A percentile compares a stretch with the other conserved stretches of the same genome.
phyloP scores from a whole-genome alignment of 2,888 invertebrate species.

The Pheosia gnoma region DNA sequence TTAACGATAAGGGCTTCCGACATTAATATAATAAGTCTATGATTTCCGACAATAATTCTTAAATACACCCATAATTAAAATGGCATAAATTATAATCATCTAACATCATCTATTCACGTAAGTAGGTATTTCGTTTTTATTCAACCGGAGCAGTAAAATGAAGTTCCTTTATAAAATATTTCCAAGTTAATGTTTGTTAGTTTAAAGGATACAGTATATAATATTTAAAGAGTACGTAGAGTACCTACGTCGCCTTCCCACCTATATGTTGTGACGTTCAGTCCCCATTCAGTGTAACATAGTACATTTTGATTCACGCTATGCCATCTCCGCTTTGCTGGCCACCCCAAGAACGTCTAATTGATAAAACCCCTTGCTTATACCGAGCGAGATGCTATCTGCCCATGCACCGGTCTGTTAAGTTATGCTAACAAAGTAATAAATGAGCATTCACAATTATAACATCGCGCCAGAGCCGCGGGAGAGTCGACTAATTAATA shows the following conservation, averaged over 20 bases:
- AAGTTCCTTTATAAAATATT: too few relatives aligned
- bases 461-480: constrained; percentile 42
- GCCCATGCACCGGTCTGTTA: constrained; percentile 50
- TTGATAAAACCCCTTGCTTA: constrained; percentile 42
- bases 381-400: constrained; percentile 51
- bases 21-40: constrained; percentile 11
- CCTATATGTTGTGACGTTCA: neutral
- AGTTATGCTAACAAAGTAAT: constrained; percentile 71
- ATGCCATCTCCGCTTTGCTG: constrained; percentile 36
- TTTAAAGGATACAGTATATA: too few relatives aligned
- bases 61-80: constrained; percentile 11
- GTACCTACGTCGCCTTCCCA: neutral
- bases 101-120: too few relatives aligned
- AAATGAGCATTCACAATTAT: constrained; percentile 67
- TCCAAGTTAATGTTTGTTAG: too few relatives aligned
- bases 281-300: neutral
- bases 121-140: neutral
- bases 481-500: constrained; percentile 73
- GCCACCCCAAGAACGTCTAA: constrained; percentile 40
- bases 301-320: constrained; percentile 34
- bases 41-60: constrained; percentile 26
- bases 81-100: neutral
- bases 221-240: too few relatives aligned
- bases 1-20: constrained; percentile 63
- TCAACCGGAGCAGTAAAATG: neutral